Percentiles rank a stretch among this genome's conserved stretches.
phyloP scores from a whole-genome alignment of 92 coral and sea anemone genomes.

The Pocillopora meandrina region DNA sequence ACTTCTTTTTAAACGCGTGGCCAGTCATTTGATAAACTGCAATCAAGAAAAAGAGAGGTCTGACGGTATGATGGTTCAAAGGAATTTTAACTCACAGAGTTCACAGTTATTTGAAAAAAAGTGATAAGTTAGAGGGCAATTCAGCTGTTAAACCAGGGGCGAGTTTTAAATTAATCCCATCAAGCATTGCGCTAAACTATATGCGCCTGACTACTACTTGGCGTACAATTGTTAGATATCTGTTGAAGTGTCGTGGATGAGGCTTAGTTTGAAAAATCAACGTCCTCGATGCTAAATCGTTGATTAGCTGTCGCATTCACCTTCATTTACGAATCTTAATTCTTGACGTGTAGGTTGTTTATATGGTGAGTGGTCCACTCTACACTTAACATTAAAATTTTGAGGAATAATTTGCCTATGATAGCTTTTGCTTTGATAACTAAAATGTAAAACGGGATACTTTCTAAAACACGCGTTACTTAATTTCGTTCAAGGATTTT shows the following conservation, averaged over 20 bases:
- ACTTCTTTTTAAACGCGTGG: too few species aligned
- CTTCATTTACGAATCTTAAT: background rate
- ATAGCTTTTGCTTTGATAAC: background rate
- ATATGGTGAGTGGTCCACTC: background rate
- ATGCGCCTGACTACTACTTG: slow-evolving; percentile 23
- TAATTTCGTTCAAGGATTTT: background rate
- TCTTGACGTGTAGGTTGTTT: slow-evolving; percentile 7
- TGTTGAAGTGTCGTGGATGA: background rate
- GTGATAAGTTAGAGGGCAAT: too few species aligned
- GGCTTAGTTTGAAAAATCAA: background rate
- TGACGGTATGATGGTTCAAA: too few species aligned
- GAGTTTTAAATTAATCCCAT: background rate
- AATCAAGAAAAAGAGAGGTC: too few species aligned
- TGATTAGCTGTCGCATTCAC: background rate
- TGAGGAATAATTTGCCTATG: background rate
- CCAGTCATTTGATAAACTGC: too few species aligned
- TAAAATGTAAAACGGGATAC: background rate
- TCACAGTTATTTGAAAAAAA: too few species aligned
- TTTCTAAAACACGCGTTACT: background rate
- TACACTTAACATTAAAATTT: background rate
- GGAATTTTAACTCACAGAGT: too few species aligned
- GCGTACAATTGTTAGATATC: background rate
- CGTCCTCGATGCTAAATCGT: too few species aligned
- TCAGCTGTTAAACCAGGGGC: background rate
- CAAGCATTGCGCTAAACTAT: slow-evolving; percentile 7